phyloP scores from a whole-genome alignment of 1,140 invertebrate species.

The Brachionus calyciflorus region DNA sequence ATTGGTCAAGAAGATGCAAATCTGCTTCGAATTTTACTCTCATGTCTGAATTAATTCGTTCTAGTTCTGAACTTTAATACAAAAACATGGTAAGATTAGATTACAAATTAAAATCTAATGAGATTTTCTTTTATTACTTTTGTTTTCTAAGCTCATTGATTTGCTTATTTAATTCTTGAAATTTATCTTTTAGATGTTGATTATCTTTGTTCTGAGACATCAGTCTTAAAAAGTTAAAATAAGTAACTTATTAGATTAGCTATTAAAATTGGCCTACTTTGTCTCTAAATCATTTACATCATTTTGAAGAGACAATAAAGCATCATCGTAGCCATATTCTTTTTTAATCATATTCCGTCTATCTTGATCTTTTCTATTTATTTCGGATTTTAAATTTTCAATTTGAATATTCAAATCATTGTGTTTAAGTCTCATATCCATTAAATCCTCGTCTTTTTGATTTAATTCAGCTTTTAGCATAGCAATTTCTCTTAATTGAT shows the following conservation, averaged over 20 bases:
- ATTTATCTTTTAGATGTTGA: slow-evolving; percentile 11
- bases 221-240: not conserved
- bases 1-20: not conserved
- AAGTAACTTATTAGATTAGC: not conserved
- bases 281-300: slow-evolving; percentile 46
- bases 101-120: not conserved
- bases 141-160: slow-evolving; percentile 2
- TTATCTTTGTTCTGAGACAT: slow-evolving; percentile 12
- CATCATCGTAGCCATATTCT: slow-evolving; percentile 45
- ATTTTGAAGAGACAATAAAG: slow-evolving; percentile 26
- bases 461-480: slow-evolving; percentile 22
- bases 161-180: not conserved
- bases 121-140: not conserved
- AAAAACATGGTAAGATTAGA: too few relatives aligned
- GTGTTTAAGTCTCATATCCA: slow-evolving; percentile 10
- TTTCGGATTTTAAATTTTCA: slow-evolving; percentile 35
- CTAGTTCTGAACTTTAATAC: slow-evolving; percentile 2
- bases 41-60: not conserved
- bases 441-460: slow-evolving; percentile 40
- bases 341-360: slow-evolving; percentile 35
- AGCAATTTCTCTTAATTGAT: slow-evolving; percentile 15
- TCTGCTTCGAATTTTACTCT: not conserved
- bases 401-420: slow-evolving; percentile 30
- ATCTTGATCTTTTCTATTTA: slow-evolving; percentile 39
- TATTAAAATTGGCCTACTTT: not conserved